phyloP scores from a whole-genome alignment of 2,797 vertebrate genomes.

The Fundulus diaphanus region DNA sequence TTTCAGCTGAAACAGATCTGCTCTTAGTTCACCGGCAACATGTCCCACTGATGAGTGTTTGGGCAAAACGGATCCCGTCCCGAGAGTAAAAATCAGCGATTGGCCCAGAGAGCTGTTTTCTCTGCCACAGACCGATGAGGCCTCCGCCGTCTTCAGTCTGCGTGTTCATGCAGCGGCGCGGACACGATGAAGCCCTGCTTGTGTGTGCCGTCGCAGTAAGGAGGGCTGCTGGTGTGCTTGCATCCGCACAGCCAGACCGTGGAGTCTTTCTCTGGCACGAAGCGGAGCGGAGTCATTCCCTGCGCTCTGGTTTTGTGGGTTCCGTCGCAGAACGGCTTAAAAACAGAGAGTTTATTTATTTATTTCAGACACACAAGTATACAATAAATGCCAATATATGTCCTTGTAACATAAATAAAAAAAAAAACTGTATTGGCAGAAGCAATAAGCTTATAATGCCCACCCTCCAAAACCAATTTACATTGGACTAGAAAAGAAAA shows the following conservation, averaged over 20 bases:
- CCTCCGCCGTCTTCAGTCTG: conserved; percentile 24
- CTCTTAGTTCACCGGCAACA: neutral
- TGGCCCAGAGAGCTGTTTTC: neutral
- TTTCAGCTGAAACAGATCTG: neutral
- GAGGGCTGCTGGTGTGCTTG: conserved; percentile 83
- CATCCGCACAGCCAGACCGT: conserved; percentile 84
- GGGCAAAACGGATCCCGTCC: neutral
- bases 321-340: conserved; percentile 89
- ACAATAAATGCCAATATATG: too few relatives aligned
- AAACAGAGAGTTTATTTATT: conserved; percentile 3
- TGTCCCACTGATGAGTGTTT: neutral
- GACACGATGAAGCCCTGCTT: conserved; percentile 66
- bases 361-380: too few relatives aligned
- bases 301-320: conserved; percentile 77
- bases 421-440: too few relatives aligned
- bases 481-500: too few relatives aligned
- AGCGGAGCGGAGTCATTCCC: conserved; percentile 78
- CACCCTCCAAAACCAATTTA: too few relatives aligned
- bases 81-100: neutral
- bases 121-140: too few relatives aligned
- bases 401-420: too few relatives aligned
- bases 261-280: conserved; percentile 71
- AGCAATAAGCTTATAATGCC: too few relatives aligned
- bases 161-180: conserved; percentile 33
- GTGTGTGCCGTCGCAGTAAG: conserved; percentile 82